Evolutionary conservation across 2,888 invertebrate species (phyloP), one percentile per base, ranked within the genome.

Genomic region (Eristalis arbustorum): DNA sequence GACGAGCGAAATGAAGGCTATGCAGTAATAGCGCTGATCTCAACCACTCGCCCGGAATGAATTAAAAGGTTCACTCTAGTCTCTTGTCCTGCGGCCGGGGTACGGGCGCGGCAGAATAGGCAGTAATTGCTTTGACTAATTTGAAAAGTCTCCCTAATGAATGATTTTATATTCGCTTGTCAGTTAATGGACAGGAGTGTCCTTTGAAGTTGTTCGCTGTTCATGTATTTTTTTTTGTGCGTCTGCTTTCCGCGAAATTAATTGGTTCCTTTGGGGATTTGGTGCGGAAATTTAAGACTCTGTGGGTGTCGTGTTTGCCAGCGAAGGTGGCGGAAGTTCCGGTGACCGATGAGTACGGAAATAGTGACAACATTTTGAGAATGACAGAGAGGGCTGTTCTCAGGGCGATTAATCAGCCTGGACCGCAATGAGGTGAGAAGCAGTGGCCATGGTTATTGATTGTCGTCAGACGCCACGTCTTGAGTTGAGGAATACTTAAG

Each of bases 121-220:
- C 13, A 42, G 22, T 40, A 42, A 75, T 59, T 66, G 57, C 40
- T 40, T 71, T 64, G 57, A 77, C 40, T 61, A 61, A 28, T 71
- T 61, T 22, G 31, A 37, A 37, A 64, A 37, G 22, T 64, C 22
- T 64, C 37, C 18, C 63, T 63, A 28, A 59, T 59, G 59, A 28
- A 59, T 28, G 59, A 59, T 59, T 23, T 59, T 23, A 59, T 14
- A 59, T 59, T 59, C 59, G 49, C 25, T 25, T 28, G 25, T 59
- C 25, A 59, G 59, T 25, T 49, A 59, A 28, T 59, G 59, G 59
- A 14, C 59, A 28, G 59, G 59, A 59, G 59, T 59, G 59, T 59
- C 23, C 59, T 59, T 59, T 59, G 23, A 59, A 59, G 25, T 59
- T 49, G 18, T n/a, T 59, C 25, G n/a, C 18, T 59, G 59, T 23